Conservation (phyloP, 2,888 invertebrate species). For the Leistus spinibarbis region DNA sequence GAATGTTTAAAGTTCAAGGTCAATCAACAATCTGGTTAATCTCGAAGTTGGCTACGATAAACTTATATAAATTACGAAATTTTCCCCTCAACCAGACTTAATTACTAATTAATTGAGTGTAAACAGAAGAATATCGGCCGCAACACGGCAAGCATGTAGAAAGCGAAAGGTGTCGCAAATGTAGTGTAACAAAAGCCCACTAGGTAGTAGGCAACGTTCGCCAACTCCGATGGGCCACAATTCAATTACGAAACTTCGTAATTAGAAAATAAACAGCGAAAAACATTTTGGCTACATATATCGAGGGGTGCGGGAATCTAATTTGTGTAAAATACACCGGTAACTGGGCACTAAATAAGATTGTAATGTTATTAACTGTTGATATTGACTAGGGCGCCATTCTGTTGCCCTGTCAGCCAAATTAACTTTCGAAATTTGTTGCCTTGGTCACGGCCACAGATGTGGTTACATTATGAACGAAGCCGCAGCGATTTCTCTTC, state of each 20-base stretch:
- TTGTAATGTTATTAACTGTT: constrained; percentile 36
- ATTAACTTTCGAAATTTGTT: constrained; percentile 2
- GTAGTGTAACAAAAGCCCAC: not conserved
- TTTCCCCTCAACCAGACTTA: constrained; percentile 26
- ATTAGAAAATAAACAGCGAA: not conserved
- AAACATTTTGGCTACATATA: constrained; percentile 5
- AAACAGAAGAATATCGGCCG: constrained; percentile 4
- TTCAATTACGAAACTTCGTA: constrained; percentile 1
- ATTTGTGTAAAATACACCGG: constrained; percentile 25
- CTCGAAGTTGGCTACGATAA: not conserved
- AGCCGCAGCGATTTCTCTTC: not conserved
- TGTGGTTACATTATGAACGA: not conserved
- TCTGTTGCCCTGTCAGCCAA: not conserved
- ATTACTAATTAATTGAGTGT: constrained; percentile 33
- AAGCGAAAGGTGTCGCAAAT: not conserved
- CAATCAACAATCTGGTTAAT: constrained; percentile 18
- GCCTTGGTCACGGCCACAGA: not conserved
- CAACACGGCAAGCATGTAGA: not conserved
- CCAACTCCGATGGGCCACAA: not conserved
- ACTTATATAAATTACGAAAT: constrained; percentile 26
- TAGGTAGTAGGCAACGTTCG: not conserved
- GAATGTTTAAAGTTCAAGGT: not conserved
- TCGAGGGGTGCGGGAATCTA: constrained; percentile 5
- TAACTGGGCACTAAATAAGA: constrained; percentile 36
- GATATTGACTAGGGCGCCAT: constrained; percentile 5